phyloP scores from a whole-genome alignment of 2,888 invertebrate genomes.

The Agrotis segetum region DNA sequence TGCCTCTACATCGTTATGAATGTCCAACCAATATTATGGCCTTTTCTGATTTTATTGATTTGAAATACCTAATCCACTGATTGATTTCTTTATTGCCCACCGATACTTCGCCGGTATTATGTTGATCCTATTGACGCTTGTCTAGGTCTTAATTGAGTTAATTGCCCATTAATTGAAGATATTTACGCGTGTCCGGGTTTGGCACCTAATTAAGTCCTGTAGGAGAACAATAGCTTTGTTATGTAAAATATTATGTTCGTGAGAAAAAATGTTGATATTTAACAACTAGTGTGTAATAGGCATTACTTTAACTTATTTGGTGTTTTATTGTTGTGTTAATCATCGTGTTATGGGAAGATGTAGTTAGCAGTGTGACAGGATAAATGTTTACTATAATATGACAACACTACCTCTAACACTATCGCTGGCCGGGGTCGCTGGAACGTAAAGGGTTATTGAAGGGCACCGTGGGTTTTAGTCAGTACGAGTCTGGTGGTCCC shows the following conservation, averaged over 20 bases:
- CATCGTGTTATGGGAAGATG: not conserved
- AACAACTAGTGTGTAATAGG: constrained; percentile 55
- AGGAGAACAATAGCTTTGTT: constrained; percentile 77
- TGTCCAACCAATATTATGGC: constrained; percentile 80
- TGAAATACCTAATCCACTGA: constrained; percentile 90
- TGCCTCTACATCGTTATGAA: constrained; percentile 68
- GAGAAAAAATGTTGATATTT: constrained; percentile 66
- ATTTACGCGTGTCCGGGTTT: constrained; percentile 86
- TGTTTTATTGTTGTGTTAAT: constrained; percentile 28
- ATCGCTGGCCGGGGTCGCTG: too few species aligned
- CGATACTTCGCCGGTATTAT: constrained; percentile 80
- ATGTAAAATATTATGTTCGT: constrained; percentile 57
- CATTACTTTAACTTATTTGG: constrained; percentile 41
- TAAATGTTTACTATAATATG: not conserved
- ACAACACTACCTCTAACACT: too few species aligned
- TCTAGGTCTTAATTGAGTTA: constrained; percentile 86
- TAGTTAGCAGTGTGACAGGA: not conserved
- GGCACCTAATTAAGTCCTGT: constrained; percentile 88
- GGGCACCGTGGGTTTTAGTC: too few species aligned
- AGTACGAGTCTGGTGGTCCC: too few species aligned
- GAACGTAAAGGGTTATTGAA: too few species aligned
- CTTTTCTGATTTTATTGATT: constrained; percentile 90
- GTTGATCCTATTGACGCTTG: constrained; percentile 85
- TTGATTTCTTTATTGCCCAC: constrained; percentile 90
- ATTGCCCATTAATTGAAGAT: constrained; percentile 86